Evolutionary conservation across 35 echinoderm and acorn worm genomes (phyloP), one percentile per base, ranked within the genome.

Genomic region (Apostichopus parvimensis): DNA sequence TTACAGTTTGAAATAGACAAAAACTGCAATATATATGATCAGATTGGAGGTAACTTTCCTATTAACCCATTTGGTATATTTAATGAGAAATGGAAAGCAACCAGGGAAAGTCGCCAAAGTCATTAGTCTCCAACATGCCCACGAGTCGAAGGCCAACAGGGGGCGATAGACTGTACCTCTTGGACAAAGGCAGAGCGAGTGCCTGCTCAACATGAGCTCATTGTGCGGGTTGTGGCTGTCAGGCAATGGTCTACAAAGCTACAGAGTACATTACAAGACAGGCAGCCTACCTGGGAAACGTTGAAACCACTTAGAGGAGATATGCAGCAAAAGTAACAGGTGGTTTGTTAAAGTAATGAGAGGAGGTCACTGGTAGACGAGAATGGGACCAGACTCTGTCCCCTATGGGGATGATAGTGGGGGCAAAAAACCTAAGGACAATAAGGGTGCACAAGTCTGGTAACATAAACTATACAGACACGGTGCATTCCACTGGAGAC

Each of bases 121-220:
- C 54, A 59, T 84, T 84, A 84, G 81, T 25, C 81, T 84, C 81
- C 81, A 56, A 84, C 81, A 84, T 58, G 81, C 34, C 81, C 12
- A 60, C 81, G 21, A 17, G 56, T 84, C 22, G 81, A 59, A 84
- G 55, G 52, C 81, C 81, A 60, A 84, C 81, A 84, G 81, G 81
- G 57, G 81, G 81, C 54, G 54, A 59, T 56, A 56, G 57, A 59
- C 55, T 59, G 15, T 59, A 58, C 54, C 54, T 84, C 54, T n/a
- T 61, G 81, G 81, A 84, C 81, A 84, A 84, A 84, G 81, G 81
- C 15, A 21, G 81, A 84, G 20, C 54, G 52, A 60, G 54, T 8
- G 57, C 54, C 15, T 10, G 55, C 81, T 84, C 81, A 22, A 84
- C 81, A 59, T 84, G 81, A 84, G 81, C 56, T 84, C 55, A 84